Base-by-base conservation (phyloP, 2,888 invertebrate genomes). In the Noctua janthina region DNA sequence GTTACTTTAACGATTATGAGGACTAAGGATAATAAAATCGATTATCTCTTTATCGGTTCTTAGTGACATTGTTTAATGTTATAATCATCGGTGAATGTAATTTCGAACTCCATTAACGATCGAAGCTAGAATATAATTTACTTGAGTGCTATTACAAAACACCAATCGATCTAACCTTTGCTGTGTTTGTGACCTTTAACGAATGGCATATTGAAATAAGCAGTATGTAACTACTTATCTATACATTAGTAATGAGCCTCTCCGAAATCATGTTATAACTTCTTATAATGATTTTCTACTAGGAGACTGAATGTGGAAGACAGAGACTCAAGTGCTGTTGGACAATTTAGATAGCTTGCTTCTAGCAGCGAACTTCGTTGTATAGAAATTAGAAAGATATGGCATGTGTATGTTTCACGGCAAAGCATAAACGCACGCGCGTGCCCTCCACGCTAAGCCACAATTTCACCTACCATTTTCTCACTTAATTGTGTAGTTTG, bases 101-200 rank as follows among this genome's bases (percentile, higher is more conserved):
- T 75, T 66, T 66, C 75, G 43, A 54, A 71, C 68, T 71, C 56
- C 46, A 86, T 68, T 78, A 82, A 68, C 10, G 56, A 51, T 74
- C 15, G 59, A 20, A 70, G 62, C 46, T 71, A 46, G 62, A 78
- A 56, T 78, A 62, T 80, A 73, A 86, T 78, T 85, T 78, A 81
- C 70, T 79, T 73, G 29, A 74, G 72, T 76, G 76, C 54, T 79
- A 54, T 84, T 82, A 80, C 82, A 56, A 82, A 85, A 87, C 75
- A 67, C 70, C 51, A 69, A 73, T 70, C 64, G 46, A 64, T 70
- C 0, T 84, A 84, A 87, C 81, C 79, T 82, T 87, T 84, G 54
- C 7, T 20, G 62, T 76, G 76, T 66, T 79, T 56, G 13, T 78
- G 72, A 86, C 83, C 83, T 88, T 81, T 83, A 76, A 74, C 74